Evolutionary conservation across 35 echinoderm and acorn worm genomes (phyloP).

Genomic region (Hemicentrotus pulcherrimus): DNA sequence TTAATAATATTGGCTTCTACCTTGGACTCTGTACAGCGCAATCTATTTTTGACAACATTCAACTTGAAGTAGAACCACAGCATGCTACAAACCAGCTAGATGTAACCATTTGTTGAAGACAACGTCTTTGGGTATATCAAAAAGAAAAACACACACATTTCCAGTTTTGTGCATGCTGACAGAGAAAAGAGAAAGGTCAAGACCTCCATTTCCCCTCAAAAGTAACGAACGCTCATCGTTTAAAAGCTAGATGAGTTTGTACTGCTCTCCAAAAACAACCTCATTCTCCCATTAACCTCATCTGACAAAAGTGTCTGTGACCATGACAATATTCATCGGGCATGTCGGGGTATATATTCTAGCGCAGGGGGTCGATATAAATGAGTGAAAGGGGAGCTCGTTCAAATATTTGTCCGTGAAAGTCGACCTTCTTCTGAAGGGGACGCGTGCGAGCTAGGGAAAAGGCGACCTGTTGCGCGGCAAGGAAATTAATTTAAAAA

Average conservation of each 20-base stretch:
- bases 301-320: neutral
- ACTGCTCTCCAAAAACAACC: constrained; percentile 1
- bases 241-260: neutral
- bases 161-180: no score
- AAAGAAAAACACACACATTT: no score
- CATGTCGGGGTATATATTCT: neutral
- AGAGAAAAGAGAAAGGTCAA: no score
- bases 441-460: neutral
- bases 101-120: no score
- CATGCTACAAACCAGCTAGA: no score
- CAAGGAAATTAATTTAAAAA: constrained; percentile 4
- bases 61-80: no score
- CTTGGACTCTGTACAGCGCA: no score
- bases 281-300: neutral
- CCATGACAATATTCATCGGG: neutral
- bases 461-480: neutral
- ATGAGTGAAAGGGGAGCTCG: constrained; percentile 8
- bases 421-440: neutral
- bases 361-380: neutral
- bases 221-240: neutral
- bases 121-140: no score
- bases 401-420: neutral
- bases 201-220: no score
- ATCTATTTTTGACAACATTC: no score
- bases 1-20: no score